Percentiles rank a stretch among this genome's conserved stretches.
Conservation (phyloP, 2,888 invertebrate genomes). For the Erebia ligea region DNA sequence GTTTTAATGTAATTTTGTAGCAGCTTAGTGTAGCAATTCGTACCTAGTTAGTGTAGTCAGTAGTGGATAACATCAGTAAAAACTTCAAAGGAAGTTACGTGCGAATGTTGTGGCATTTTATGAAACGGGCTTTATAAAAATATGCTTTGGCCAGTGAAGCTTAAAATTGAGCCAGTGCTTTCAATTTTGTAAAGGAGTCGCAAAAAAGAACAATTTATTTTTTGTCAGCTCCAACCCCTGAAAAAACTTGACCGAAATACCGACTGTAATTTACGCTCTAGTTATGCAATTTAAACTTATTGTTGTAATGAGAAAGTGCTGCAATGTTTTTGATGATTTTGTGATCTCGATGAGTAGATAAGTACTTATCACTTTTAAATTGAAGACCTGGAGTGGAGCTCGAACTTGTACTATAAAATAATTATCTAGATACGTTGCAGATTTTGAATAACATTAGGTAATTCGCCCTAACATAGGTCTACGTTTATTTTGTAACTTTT, state of each 20-base stretch:
- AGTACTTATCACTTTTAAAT: neutral
- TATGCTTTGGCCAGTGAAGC: conserved; percentile 7
- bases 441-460: too few species aligned
- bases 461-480: too few species aligned
- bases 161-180: neutral
- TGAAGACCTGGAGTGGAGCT: neutral
- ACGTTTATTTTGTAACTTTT: too few species aligned
- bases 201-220: conserved; percentile 17
- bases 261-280: conserved; percentile 1
- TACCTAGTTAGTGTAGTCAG: too few species aligned
- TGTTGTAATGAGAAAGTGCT: neutral
- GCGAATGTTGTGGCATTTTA: neutral
- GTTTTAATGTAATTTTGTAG: neutral
- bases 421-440: too few species aligned
- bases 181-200: conserved; percentile 11
- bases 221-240: conserved; percentile 2
- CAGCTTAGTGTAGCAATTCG: too few species aligned
- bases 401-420: neutral
- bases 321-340: neutral
- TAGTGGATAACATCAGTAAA: neutral
- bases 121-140: conserved; percentile 1
- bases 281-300: conserved; percentile 5
- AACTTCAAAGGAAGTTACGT: neutral
- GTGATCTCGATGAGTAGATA: neutral
- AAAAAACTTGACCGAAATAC: neutral